A percentile compares a stretch with the other conserved stretches of the same genome.
Evolutionary conservation across 2,113 vertebrate genomes (phyloP).

Genomic region (Thalassoma bifasciatum): DNA sequence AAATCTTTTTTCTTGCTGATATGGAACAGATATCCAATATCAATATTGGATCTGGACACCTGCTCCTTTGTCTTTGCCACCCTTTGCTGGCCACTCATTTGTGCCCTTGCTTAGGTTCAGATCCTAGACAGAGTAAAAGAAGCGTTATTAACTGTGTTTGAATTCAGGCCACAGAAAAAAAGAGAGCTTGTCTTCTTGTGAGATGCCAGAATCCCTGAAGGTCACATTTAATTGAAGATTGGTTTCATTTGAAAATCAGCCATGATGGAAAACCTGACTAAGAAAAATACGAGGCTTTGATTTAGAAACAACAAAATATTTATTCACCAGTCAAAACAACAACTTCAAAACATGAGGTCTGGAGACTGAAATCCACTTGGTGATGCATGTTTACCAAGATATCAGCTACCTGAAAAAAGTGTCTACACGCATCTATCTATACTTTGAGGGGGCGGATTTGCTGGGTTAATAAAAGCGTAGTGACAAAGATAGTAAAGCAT

Average conservation of each 20-base stretch:
- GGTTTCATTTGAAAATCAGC: neutral
- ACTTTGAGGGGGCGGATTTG: neutral
- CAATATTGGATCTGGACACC: too few relatives aligned
- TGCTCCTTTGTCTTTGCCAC: too few relatives aligned
- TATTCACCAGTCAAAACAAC: constrained; percentile 72
- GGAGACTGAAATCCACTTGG: constrained; percentile 22
- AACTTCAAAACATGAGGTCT: constrained; percentile 52
- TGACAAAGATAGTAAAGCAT: neutral
- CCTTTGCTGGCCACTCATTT: too few relatives aligned
- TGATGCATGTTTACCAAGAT: constrained; percentile 36
- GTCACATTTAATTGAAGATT: neutral
- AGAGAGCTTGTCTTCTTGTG: too few relatives aligned
- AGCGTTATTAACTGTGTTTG: too few relatives aligned
- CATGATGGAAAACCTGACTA: neutral
- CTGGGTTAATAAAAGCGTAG: constrained; percentile 9
- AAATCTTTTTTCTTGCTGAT: too few relatives aligned
- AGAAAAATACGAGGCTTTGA: neutral
- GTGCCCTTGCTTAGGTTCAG: too few relatives aligned
- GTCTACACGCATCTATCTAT: constrained; percentile 23
- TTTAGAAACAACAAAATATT: constrained; percentile 71
- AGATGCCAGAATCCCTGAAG: neutral
- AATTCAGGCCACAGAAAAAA: too few relatives aligned
- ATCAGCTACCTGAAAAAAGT: constrained; percentile 27
- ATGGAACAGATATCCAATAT: too few relatives aligned
- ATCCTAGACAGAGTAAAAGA: too few relatives aligned